Evolutionary conservation across 1,140 invertebrate species (phyloP).

Genomic region (Stegodyphus mimosarum): DNA sequence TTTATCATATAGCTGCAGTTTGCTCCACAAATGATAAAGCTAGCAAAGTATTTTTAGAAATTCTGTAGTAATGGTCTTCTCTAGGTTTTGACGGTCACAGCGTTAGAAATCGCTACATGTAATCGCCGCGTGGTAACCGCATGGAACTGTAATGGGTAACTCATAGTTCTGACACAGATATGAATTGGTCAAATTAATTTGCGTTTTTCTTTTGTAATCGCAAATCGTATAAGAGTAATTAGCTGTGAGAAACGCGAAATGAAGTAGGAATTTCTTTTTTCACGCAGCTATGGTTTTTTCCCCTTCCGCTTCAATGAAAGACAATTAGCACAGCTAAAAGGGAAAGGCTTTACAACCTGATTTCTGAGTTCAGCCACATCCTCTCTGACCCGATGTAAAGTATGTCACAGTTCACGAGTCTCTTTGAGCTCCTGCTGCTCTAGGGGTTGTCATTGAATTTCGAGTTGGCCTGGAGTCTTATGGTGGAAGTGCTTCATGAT

Average conservation of each 20-base stretch:
- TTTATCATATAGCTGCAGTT: no score
- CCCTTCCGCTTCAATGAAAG: conserved; percentile 26
- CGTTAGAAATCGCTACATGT: background rate
- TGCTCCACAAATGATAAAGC: no score
- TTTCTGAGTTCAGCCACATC: conserved; percentile 1
- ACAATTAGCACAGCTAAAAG: conserved; percentile 17
- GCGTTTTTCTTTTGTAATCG: no score
- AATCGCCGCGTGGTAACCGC: no score
- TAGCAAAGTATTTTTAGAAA: no score
- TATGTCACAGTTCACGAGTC: conserved; percentile 2
- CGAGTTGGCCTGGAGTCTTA: background rate
- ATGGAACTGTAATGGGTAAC: no score
- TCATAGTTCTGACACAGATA: background rate
- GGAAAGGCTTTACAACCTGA: conserved; percentile 1
- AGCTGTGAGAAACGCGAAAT: no score
- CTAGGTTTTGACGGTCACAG: no score
- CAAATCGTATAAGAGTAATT: no score
- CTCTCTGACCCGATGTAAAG: background rate
- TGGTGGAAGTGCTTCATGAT: no score
- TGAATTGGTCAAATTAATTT: background rate
- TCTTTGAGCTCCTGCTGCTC: background rate
- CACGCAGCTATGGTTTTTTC: background rate
- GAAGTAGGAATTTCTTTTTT: no score
- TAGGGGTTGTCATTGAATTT: background rate
- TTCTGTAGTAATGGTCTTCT: no score